phyloP scores from a whole-genome alignment of 2,113 vertebrate species.

The rat (Rattus norvegicus) region GRCr8 NC_086033.1:8486001-8486500 shows the following conservation, averaged over 20 bases:
- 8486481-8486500: not conserved
- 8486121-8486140: no score
- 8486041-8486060: no score
- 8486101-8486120: no score
- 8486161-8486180: no score
- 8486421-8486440: not conserved
- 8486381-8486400: not conserved
- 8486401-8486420: not conserved
- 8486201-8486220: not conserved
- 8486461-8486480: rapidly evolving
- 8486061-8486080: no score
- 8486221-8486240: not conserved
- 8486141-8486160: no score
- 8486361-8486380: not conserved
- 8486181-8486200: not conserved
- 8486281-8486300: not conserved
- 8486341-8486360: not conserved
- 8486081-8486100: no score
- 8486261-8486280: no score
- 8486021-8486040: no score
- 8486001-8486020: no score
- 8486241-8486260: not conserved
- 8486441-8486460: not conserved
- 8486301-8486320: not conserved
- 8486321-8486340: not conserved